A percentile compares a stretch with the other conserved stretches of the same genome.
Evolutionary conservation across 2,113 vertebrate genomes (phyloP).

Genomic region (Cololabis saira): DNA sequence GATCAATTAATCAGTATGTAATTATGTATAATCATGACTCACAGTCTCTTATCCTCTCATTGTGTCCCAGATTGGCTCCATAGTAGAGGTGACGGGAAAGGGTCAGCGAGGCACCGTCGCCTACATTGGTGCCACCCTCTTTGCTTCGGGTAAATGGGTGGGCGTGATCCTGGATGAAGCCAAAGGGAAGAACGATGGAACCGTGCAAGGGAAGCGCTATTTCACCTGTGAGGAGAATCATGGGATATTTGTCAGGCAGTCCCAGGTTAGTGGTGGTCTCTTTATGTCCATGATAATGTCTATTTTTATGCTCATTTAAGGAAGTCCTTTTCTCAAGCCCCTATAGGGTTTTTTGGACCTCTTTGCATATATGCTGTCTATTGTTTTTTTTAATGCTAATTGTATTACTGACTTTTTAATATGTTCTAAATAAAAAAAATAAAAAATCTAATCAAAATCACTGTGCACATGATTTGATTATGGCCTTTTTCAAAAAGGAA

Average conservation of each 20-base stretch:
- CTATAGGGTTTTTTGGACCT: too few relatives aligned
- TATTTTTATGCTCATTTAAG: too few relatives aligned
- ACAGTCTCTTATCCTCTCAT: background rate
- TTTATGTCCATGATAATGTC: too few relatives aligned
- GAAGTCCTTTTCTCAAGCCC: too few relatives aligned
- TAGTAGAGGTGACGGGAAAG: slow-evolving; percentile 96
- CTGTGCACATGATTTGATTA: too few relatives aligned
- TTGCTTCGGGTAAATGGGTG: slow-evolving; percentile 96
- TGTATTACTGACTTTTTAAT: too few relatives aligned
- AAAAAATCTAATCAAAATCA: too few relatives aligned
- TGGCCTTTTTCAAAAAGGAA: too few relatives aligned
- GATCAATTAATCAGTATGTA: background rate
- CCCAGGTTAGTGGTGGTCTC: slow-evolving; percentile 85
- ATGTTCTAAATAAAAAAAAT: too few relatives aligned
- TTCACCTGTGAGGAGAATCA: slow-evolving; percentile 95
- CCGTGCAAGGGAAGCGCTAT: slow-evolving; percentile 93
- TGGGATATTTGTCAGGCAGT: slow-evolving; percentile 96
- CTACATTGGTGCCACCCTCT: slow-evolving; percentile 94
- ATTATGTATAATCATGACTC: background rate
- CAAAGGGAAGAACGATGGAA: slow-evolving; percentile 96
- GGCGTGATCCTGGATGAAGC: slow-evolving; percentile 95
- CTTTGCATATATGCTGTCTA: too few relatives aligned
- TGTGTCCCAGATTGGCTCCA: slow-evolving; percentile 84
- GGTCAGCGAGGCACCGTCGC: slow-evolving; percentile 94
- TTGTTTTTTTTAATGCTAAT: too few relatives aligned